Percentiles rank a stretch among this genome's conserved stretches.
These are phyloP conservation scores for Drosophila dunni DNA, from an alignment of 1,140 invertebrate species.

Conservation along the genomic window DNA sequence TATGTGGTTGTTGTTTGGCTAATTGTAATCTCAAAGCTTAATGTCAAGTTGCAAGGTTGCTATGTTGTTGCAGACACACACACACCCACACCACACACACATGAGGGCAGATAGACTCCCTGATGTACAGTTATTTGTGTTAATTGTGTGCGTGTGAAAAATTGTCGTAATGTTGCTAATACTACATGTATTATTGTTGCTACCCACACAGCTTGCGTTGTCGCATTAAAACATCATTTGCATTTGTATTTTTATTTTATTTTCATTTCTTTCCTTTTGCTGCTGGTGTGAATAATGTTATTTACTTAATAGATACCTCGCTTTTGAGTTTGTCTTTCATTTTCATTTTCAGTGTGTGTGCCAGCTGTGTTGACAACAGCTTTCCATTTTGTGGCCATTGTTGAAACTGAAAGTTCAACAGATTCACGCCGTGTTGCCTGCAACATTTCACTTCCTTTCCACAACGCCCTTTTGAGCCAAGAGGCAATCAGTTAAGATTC, in stretches of 20 bases:
- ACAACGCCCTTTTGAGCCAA: slow-evolving; percentile 48
- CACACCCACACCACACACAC: background rate
- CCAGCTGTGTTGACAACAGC: slow-evolving; percentile 57
- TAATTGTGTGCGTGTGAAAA: slow-evolving; percentile 67
- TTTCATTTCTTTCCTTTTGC: slow-evolving; percentile 31
- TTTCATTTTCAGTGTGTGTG: slow-evolving; percentile 28
- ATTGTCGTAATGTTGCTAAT: slow-evolving; percentile 30
- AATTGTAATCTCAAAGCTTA: slow-evolving; percentile 62
- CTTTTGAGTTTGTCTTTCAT: slow-evolving; percentile 2
- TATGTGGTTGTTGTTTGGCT: slow-evolving; percentile 21
- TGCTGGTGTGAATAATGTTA: slow-evolving; percentile 30
- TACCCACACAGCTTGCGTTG: slow-evolving; percentile 38
- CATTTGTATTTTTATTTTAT: slow-evolving; percentile 10
- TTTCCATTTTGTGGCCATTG: slow-evolving; percentile 73
- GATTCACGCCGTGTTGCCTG: slow-evolving; percentile 40
- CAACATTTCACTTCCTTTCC: slow-evolving; percentile 75
- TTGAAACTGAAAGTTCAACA: slow-evolving; percentile 72
- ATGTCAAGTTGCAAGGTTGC: slow-evolving; percentile 72
- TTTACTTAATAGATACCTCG: slow-evolving; percentile 19
- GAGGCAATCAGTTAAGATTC: slow-evolving; percentile 45
- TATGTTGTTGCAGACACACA: slow-evolving; percentile 17
- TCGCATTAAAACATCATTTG: slow-evolving; percentile 52
- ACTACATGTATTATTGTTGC: slow-evolving; percentile 24
- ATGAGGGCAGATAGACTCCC: background rate
- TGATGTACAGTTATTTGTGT: slow-evolving; percentile 64